Conservation (phyloP, 2,888 invertebrate genomes). For the Hecatera dysodea region DNA sequence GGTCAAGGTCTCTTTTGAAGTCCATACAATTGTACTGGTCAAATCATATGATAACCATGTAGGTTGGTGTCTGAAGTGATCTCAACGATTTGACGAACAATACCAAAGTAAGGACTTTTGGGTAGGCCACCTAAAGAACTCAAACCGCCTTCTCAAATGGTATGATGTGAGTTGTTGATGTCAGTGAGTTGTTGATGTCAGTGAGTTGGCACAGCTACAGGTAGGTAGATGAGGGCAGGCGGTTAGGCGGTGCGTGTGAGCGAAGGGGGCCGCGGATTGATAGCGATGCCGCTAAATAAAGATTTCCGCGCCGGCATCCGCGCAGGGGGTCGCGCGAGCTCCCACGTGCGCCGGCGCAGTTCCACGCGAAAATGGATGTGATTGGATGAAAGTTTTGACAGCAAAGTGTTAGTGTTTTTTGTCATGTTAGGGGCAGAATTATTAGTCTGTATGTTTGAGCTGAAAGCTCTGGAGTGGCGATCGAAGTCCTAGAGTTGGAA, state of each 20-base stretch:
- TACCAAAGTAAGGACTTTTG: too few relatives aligned
- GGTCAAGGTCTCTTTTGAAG: too few relatives aligned
- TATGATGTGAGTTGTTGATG: too few relatives aligned
- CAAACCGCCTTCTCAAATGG: too few relatives aligned
- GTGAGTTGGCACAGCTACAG: background rate
- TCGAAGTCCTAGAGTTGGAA: background rate
- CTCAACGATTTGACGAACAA: too few relatives aligned
- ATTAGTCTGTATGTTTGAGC: background rate
- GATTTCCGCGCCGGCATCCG: slow-evolving; percentile 89
- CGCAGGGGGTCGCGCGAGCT: slow-evolving; percentile 74
- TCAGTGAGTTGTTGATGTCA: too few relatives aligned
- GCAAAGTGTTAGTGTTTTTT: slow-evolving; percentile 1
- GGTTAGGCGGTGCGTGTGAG: slow-evolving; percentile 82
- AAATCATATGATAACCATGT: too few relatives aligned
- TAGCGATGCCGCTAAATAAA: slow-evolving; percentile 88
- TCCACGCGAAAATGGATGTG: slow-evolving; percentile 44
- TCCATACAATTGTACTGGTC: too few relatives aligned
- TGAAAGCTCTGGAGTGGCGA: background rate
- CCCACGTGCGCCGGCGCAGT: slow-evolving; percentile 64
- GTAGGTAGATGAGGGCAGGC: slow-evolving; percentile 45
- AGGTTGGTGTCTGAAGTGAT: too few relatives aligned
- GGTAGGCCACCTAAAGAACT: too few relatives aligned
- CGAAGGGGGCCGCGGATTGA: slow-evolving; percentile 82
- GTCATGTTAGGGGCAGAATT: background rate
- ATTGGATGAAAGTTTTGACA: slow-evolving; percentile 13